Conservation (phyloP, 2,888 invertebrate species). For the Axea sp. region DNA sequence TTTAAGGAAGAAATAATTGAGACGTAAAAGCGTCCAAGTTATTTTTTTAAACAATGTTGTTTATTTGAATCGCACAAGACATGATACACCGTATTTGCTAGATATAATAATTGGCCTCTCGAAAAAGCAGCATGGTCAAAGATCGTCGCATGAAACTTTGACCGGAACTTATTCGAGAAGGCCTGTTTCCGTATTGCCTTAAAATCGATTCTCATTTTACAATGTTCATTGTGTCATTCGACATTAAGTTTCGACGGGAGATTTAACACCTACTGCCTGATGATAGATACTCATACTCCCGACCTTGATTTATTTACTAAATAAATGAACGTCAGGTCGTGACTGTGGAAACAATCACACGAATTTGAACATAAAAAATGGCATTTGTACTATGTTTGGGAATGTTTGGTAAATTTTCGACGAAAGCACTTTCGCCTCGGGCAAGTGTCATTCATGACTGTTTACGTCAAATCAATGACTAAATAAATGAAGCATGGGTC, state of each 20-base stretch:
- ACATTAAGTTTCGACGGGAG: conserved; percentile 61
- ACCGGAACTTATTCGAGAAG: conserved; percentile 67
- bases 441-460: not conserved
- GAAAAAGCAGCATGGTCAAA: conserved; percentile 67
- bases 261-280: conserved; percentile 48
- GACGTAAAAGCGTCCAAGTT: no score
- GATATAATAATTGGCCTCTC: conserved; percentile 75
- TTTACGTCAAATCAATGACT: conserved; percentile 4
- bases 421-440: no score
- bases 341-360: not conserved
- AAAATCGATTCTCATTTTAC: conserved; percentile 76
- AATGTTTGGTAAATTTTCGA: not conserved
- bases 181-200: conserved; percentile 76
- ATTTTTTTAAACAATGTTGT: conserved; percentile 79
- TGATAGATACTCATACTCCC: conserved; percentile 16
- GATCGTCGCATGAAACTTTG: conserved; percentile 65
- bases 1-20: no score
- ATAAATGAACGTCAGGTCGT: not conserved
- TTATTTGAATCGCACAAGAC: conserved; percentile 80
- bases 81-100: conserved; percentile 78
- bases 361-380: not conserved
- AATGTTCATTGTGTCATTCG: conserved; percentile 64
- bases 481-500: conserved; percentile 10
- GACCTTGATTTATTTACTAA: not conserved
- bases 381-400: conserved; percentile 25